Evolutionary conservation across 1,140 invertebrate genomes (phyloP).

Genomic region (Vanessa atalanta): DNA sequence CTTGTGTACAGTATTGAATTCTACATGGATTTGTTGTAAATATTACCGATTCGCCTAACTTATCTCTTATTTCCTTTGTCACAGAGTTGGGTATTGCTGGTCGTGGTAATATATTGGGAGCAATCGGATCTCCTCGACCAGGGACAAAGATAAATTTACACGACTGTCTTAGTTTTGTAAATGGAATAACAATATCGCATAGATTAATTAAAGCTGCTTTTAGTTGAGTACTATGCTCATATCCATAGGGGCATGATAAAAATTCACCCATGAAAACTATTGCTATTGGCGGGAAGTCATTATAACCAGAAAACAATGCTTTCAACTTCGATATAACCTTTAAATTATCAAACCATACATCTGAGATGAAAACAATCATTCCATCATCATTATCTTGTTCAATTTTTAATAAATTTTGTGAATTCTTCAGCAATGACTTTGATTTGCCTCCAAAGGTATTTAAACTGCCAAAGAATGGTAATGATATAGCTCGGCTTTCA

Average conservation of each 20-base stretch:
- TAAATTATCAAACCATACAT: conserved; percentile 94
- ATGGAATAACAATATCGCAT: conserved; percentile 87
- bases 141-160: conserved; percentile 96
- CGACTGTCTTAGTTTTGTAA: conserved; percentile 83
- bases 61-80: conserved; percentile 85
- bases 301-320: conserved; percentile 92
- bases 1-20: conserved; percentile 96
- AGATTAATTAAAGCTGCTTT: conserved; percentile 89
- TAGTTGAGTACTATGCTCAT: conserved; percentile 81
- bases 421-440: conserved; percentile 86
- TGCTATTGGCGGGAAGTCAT: conserved; percentile 91
- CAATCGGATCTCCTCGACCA: conserved; percentile 92
- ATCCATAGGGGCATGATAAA: conserved; percentile 85
- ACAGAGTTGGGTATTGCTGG: conserved; percentile 88
- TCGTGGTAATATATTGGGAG: conserved; percentile 93
- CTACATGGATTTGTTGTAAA: conserved; percentile 96
- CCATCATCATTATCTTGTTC: conserved; percentile 88
- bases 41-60: conserved; percentile 87
- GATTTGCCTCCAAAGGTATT: conserved; percentile 95
- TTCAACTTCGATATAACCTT: conserved; percentile 92
- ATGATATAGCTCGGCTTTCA: conserved; percentile 82
- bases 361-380: conserved; percentile 95
- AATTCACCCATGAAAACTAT: conserved; percentile 98
- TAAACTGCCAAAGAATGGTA: conserved; percentile 88
- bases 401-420: conserved; percentile 85